A percentile compares a stretch with the other conserved stretches of the same genome.
These are phyloP conservation scores for Apotomis betuletana DNA, from an alignment of 2,888 invertebrate genomes.

Conservation along the genomic window DNA sequence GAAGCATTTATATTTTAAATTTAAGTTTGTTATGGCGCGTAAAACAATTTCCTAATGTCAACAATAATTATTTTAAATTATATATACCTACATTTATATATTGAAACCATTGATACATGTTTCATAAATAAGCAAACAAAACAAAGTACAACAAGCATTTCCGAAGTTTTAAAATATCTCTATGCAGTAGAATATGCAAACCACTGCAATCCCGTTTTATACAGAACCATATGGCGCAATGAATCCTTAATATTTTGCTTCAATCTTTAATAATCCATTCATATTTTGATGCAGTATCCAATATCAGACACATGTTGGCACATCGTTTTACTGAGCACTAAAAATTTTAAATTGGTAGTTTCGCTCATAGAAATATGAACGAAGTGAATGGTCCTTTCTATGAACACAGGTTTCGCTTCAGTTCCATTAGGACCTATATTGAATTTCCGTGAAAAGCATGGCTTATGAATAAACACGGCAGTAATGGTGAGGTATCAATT, in stretches of 20 bases:
- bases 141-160: neutral
- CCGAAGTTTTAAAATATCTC: neutral
- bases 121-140: no score
- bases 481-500: constrained; percentile 26
- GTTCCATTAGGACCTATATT: neutral
- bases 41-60: no score
- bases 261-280: no score
- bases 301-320: neutral
- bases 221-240: neutral
- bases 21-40: no score
- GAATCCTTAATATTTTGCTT: neutral
- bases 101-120: no score
- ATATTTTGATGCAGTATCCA: constrained; percentile 3
- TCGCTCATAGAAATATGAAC: no score
- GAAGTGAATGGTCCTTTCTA: no score
- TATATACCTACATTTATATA: no score
- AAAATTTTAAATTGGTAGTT: neutral
- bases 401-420: neutral
- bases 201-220: neutral
- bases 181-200: neutral
- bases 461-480: constrained; percentile 1
- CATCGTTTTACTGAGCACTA: neutral
- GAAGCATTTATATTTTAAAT: no score
- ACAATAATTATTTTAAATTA: no score
- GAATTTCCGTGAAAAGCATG: neutral